Percentiles rank a stretch among this genome's conserved stretches.
Conservation (phyloP, 23 tunicate genomes). For the Clavelina lepadiformis region DNA sequence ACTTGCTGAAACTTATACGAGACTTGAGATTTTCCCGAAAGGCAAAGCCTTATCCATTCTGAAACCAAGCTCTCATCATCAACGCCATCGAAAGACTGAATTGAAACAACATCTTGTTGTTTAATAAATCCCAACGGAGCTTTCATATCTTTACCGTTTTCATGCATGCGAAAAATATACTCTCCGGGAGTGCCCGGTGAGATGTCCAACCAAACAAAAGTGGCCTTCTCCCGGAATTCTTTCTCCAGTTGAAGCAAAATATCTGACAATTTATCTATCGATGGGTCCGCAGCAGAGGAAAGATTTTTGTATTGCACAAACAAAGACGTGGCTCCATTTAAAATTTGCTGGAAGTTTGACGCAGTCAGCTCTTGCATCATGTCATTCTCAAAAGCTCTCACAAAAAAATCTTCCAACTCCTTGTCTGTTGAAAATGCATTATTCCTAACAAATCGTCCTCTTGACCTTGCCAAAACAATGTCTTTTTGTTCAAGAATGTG, state of each 20-base stretch:
- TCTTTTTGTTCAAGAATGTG: too few species aligned
- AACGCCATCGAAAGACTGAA: slow-evolving; percentile 2
- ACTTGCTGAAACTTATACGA: slow-evolving; percentile 24
- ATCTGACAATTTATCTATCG: too few species aligned
- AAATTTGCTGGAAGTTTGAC: not conserved
- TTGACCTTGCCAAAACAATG: too few species aligned
- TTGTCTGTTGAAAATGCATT: too few species aligned
- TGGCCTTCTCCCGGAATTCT: slow-evolving; percentile 22
- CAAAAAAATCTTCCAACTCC: too few species aligned
- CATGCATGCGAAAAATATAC: slow-evolving; percentile 11
- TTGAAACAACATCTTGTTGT: slow-evolving; percentile 6
- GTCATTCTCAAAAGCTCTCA: too few species aligned
- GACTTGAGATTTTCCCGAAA: slow-evolving; percentile 9
- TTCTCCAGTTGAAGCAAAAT: too few species aligned
- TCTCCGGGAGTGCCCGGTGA: slow-evolving; percentile 16
- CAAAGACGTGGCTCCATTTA: not conserved
- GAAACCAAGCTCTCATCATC: not conserved
- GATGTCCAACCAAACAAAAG: slow-evolving; percentile 17
- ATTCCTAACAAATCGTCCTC: too few species aligned
- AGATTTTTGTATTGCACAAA: slow-evolving; percentile 4
- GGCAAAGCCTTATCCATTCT: slow-evolving; percentile 7
- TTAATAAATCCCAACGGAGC: slow-evolving; percentile 15
- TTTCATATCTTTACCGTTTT: not conserved
- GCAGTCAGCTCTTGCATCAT: slow-evolving; percentile 3
- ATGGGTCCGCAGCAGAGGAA: not conserved